These are phyloP conservation scores for Lates japonicus DNA, from an alignment of 2,797 vertebrate genomes.

Conservation along the genomic window DNA sequence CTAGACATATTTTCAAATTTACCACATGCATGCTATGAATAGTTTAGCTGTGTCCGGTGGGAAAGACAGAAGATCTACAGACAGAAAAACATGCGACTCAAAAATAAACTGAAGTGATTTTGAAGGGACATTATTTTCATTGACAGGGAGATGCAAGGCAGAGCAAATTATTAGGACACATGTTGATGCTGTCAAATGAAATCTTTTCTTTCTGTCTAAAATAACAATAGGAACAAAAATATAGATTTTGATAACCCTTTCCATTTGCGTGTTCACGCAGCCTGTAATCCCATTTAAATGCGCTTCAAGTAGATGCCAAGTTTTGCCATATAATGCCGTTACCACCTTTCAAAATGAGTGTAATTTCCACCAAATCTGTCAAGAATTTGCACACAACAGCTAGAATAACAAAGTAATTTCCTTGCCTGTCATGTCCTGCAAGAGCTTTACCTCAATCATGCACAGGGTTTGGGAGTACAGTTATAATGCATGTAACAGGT, in stretches of 20 bases:
- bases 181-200: background rate
- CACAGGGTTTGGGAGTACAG: conserved; percentile 27
- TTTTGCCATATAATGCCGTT: background rate
- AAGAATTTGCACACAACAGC: conserved; percentile 4
- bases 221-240: background rate
- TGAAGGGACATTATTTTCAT: background rate
- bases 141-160: background rate
- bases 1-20: background rate
- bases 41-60: background rate
- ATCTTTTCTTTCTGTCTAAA: background rate
- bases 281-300: background rate
- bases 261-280: background rate
- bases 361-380: background rate
- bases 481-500: conserved; percentile 66
- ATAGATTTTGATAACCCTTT: background rate
- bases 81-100: background rate
- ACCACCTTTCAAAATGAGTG: background rate
- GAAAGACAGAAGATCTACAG: background rate
- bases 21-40: background rate
- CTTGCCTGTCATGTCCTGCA: conserved; percentile 20
- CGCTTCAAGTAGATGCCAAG: too few relatives aligned
- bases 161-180: conserved; percentile 11
- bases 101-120: conserved; percentile 1
- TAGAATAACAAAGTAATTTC: conserved; percentile 4
- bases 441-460: conserved; percentile 44